A percentile compares a stretch with the other conserved stretches of the same genome.
phyloP scores from a whole-genome alignment of 2,797 vertebrate species.

The Otus scops region DNA sequence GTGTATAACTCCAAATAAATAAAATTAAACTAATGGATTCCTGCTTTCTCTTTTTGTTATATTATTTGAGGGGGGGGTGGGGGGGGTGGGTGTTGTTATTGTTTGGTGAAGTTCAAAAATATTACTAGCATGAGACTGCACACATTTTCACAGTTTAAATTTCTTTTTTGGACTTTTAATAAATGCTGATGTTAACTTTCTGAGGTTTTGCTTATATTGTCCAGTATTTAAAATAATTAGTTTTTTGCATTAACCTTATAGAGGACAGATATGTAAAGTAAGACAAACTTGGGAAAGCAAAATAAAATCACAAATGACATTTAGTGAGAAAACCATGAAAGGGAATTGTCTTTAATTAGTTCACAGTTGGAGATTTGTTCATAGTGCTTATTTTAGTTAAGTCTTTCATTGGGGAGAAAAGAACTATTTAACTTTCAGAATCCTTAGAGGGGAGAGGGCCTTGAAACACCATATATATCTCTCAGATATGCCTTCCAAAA shows the following conservation, averaged over 20 bases:
- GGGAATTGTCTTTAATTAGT: conserved; percentile 84
- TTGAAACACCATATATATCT: not conserved
- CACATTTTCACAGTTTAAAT: not conserved
- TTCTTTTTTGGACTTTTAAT: not conserved
- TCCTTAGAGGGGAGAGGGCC: conserved; percentile 44
- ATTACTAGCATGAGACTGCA: not conserved
- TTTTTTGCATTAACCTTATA: conserved; percentile 60
- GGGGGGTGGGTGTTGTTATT: not conserved
- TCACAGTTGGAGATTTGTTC: conserved; percentile 83
- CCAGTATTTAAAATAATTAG: not conserved
- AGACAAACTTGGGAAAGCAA: conserved; percentile 73
- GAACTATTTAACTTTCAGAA: conserved; percentile 76
- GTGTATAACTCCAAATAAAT: not conserved
- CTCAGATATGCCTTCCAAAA: not conserved
- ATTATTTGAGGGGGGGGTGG: not conserved
- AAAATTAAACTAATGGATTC: not conserved
- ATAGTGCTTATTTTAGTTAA: conserved; percentile 83
- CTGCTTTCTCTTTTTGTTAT: not conserved
- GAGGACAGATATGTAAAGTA: conserved; percentile 56
- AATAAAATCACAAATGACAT: conserved; percentile 82
- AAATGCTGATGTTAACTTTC: not conserved
- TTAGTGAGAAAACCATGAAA: conserved; percentile 78
- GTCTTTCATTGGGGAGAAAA: conserved; percentile 77
- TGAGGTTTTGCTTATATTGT: not conserved
- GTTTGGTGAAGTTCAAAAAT: not conserved